These are phyloP conservation scores for Microtus oregoni DNA, from an alignment of 2,113 vertebrate genomes.

Conservation along the genomic window DNA sequence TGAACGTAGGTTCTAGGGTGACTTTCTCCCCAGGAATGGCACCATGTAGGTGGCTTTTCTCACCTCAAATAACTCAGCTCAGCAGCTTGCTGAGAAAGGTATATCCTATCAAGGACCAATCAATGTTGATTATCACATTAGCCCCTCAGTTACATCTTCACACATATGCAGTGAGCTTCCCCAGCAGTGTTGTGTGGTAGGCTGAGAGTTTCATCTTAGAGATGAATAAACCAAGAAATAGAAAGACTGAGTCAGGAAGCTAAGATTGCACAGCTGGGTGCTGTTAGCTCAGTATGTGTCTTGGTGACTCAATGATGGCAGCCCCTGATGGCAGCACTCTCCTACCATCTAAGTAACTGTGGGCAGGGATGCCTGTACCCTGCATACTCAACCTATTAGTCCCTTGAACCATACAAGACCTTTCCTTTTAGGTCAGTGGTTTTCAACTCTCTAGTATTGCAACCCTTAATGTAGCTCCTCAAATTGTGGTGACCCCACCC, in stretches of 20 bases:
- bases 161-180: background rate
- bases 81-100: background rate
- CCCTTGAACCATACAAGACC: background rate
- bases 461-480: background rate
- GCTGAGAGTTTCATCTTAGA: slow-evolving; percentile 3
- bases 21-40: background rate
- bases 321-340: background rate
- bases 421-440: background rate
- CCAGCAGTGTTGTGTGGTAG: background rate
- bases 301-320: background rate
- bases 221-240: slow-evolving; percentile 29
- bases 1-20: too few relatives aligned
- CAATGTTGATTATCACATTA: background rate
- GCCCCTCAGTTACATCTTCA: background rate
- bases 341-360: background rate
- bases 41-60: background rate
- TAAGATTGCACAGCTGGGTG: background rate
- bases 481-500: background rate
- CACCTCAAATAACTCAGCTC: background rate
- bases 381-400: background rate
- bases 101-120: background rate
- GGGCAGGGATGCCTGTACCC: background rate
- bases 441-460: background rate
- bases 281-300: background rate
- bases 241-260: background rate